Evolutionary conservation across 2,888 invertebrate species (phyloP), one percentile per base, ranked within the genome.

Genomic region (Netelia fuscicornis): DNA sequence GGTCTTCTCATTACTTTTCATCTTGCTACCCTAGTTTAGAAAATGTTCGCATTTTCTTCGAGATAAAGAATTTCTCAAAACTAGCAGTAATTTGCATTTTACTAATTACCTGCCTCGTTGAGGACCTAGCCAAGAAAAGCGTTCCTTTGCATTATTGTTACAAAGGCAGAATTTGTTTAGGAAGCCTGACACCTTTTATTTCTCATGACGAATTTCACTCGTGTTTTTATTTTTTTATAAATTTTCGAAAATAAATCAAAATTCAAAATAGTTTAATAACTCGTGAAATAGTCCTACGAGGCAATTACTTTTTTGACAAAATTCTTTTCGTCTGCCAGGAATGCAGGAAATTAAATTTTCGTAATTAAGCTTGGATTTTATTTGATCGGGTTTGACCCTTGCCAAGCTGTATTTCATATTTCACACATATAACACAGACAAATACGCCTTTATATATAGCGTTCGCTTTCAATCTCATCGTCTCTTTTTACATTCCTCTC

Each of bases 391-490:
- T 58, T 58, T 17, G 58, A 58, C 23, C 20, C 58, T 10, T 17
- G 20, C 58, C n/a, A 20, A 58, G 11, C 13, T 13, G 13, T 48
- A 48, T 48, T 48, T 48, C 48, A 48, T 48, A 48, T 48, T 48
- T 48, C 48, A 48, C 48, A 13, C 48, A 11, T 13, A 48, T 48
- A 13, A 13, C 11, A 48, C 48, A 13, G 11, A 10, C 48, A 13
- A 11, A 48, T 13, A 52, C 17, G 9, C 42, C 52, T 56, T 56
- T 20, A 30, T 30, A 30, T 58, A 65, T 77, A 65, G 25, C 60
- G 44, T 58, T 64, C 56, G 30, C 71, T 56, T 71, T 71, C 56
- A 30, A 71, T 71, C 56, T 71, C 23, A 42, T 54, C 20, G 42
- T 76, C 54, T 62, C 42, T 77, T 65, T 62, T 62, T 75, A 20